phyloP scores from a whole-genome alignment of 2,113 vertebrate genomes.

The Pelmatolapia mariae region DNA sequence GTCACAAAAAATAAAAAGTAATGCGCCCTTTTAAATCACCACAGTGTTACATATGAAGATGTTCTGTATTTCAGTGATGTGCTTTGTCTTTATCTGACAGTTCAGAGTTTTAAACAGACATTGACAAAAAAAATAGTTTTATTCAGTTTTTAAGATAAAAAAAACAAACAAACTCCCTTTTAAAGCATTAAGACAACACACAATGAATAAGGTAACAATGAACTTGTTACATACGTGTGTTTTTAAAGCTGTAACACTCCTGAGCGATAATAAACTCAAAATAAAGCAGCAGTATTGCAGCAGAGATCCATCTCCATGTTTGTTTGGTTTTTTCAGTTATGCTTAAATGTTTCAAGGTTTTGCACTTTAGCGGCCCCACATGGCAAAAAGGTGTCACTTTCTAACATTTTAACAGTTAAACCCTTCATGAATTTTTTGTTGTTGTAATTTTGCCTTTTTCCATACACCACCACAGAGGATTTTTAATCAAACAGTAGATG shows the following conservation, averaged over 20 bases:
- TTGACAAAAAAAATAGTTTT: not conserved
- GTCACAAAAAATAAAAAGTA: not conserved
- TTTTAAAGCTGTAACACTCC: not conserved
- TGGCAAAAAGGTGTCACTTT: not conserved
- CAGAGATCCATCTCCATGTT: not conserved
- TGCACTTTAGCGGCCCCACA: not conserved
- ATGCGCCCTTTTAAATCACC: not conserved
- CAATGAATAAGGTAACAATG: not conserved
- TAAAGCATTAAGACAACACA: not conserved
- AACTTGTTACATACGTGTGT: fast-evolving
- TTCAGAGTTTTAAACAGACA: not conserved
- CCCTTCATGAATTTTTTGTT: not conserved
- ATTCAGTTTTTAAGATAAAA: not conserved
- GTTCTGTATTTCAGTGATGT: not conserved
- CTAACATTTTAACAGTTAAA: not conserved
- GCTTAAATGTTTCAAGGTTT: not conserved
- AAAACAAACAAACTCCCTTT: not conserved
- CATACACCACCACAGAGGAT: not conserved
- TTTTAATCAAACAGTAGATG: not conserved
- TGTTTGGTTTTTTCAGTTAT: not conserved
- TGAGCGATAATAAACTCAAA: not conserved
- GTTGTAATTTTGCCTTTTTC: not conserved
- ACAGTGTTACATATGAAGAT: not conserved
- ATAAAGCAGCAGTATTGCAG: not conserved
- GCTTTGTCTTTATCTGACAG: not conserved